These are phyloP conservation scores for Sebastiscus tertius DNA, from an alignment of 2,797 vertebrate species.

Conservation along the genomic window DNA sequence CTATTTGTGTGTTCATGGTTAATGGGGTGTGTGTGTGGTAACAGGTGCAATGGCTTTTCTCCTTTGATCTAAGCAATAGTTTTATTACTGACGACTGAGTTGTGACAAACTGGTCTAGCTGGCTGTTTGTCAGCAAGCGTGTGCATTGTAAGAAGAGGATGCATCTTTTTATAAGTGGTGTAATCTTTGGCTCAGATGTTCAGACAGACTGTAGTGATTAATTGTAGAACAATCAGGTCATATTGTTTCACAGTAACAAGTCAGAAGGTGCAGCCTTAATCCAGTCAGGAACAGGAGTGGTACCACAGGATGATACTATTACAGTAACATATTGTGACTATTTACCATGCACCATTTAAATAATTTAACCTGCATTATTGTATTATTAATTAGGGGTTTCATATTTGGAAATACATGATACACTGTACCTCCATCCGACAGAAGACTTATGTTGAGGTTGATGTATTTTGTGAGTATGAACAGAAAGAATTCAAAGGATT, in stretches of 20 bases:
- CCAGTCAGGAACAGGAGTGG: background rate
- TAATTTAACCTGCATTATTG: constrained; percentile 13
- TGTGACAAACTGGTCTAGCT: background rate
- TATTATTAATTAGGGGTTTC: constrained; percentile 42
- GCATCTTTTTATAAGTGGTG: background rate
- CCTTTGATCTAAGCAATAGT: background rate
- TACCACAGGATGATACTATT: background rate
- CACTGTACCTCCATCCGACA: background rate
- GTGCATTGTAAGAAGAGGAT: background rate
- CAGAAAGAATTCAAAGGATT: background rate
- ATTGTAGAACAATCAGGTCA: background rate
- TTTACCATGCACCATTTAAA: constrained; percentile 1
- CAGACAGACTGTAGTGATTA: background rate
- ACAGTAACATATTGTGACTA: background rate
- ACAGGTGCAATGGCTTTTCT: background rate
- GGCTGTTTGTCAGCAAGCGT: background rate
- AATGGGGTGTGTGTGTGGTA: background rate
- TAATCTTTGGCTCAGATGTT: background rate
- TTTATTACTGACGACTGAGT: background rate
- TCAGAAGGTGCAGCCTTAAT: background rate
- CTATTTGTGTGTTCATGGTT: background rate
- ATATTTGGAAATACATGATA: constrained; percentile 5
- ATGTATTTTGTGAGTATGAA: background rate
- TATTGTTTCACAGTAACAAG: background rate
- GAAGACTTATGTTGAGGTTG: background rate